These are phyloP conservation scores for Marmota flaviventris DNA, from an alignment of 2,113 vertebrate genomes.

Conservation along the genomic window DNA sequence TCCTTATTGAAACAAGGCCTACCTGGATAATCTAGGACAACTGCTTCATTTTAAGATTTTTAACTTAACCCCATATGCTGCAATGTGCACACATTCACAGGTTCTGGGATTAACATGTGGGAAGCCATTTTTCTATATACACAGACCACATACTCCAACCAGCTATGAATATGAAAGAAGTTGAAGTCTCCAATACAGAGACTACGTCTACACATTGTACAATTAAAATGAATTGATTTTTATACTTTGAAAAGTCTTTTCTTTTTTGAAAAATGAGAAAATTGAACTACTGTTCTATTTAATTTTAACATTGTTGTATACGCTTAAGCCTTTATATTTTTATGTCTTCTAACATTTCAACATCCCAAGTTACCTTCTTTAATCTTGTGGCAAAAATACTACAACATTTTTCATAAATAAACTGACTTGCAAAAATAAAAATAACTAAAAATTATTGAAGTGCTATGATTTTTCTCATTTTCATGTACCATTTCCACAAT, in stretches of 20 bases:
- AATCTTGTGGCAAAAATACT: neutral
- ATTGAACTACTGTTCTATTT: neutral
- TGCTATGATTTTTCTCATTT: slow-evolving; percentile 16
- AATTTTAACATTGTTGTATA: neutral
- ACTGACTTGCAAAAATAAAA: neutral
- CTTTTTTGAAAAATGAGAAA: slow-evolving; percentile 33
- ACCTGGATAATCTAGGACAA: neutral
- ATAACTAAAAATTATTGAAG: neutral
- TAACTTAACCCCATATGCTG: slow-evolving; percentile 26
- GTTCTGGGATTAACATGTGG: neutral
- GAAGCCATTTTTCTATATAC: neutral
- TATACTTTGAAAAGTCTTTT: neutral
- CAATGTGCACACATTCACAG: neutral
- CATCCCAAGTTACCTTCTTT: neutral
- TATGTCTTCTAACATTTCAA: neutral
- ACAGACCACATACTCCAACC: neutral
- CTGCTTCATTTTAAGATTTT: slow-evolving; percentile 17
- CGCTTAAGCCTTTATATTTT: slow-evolving; percentile 1
- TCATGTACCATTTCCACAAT: neutral
- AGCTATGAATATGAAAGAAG: neutral
- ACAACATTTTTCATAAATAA: slow-evolving; percentile 12
- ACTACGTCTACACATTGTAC: neutral
- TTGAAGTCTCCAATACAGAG: neutral
- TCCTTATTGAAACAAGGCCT: neutral
- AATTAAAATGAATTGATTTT: neutral